Evolutionary conservation across 2,113 vertebrate genomes (phyloP), one percentile per base, ranked within the genome.

Genomic region (Pitta sordida): DNA sequence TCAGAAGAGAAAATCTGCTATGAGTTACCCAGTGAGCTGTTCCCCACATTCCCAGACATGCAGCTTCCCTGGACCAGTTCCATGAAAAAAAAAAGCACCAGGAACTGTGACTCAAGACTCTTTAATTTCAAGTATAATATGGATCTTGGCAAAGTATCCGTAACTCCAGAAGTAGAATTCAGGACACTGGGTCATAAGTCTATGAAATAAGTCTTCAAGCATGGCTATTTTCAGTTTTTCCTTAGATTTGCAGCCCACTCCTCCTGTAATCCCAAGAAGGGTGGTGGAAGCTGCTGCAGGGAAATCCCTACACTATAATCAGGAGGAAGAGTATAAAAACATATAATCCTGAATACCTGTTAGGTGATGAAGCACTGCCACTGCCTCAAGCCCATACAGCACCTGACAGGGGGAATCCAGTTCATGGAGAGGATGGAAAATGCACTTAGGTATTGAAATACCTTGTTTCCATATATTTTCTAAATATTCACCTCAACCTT

Each of bases 401-500:
- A 43, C 14, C 24, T 29, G 34, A 62, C 22, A 64, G 26, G 63
- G 69, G 1, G 34, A 58, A 34, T 0, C 21, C 43, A 68, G 60
- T 9, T 77, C 67, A 19, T 2, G 7, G 36, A 48, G 20, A 59
- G 36, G 9, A 44, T 8, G 17, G 58, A 37, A 39, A 82, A 27
- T 0, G 3, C 13, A 22, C 19, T 36, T 36, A 21, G 3, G 5
- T 55, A 46, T 3, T 41, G 21, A 76, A 90, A 43, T 6, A 22
- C 34, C 74, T 34, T 52, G 39, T 23, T 56, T 49, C 34, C 23
- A 6, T n/a, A 55, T 36, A 67, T 78, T 59, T 67, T 37, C 29
- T 43, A 41, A 88, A 51, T 24, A 75, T 79, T 95, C 88, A 94
- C 63, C 65, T 94, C 86, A 44, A n/a, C n/a, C 69, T 58, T 73